Evolutionary conservation across 2,113 vertebrate genomes (phyloP), one percentile per base, ranked within the genome.

Genomic region (Pangasianodon gigas): DNA sequence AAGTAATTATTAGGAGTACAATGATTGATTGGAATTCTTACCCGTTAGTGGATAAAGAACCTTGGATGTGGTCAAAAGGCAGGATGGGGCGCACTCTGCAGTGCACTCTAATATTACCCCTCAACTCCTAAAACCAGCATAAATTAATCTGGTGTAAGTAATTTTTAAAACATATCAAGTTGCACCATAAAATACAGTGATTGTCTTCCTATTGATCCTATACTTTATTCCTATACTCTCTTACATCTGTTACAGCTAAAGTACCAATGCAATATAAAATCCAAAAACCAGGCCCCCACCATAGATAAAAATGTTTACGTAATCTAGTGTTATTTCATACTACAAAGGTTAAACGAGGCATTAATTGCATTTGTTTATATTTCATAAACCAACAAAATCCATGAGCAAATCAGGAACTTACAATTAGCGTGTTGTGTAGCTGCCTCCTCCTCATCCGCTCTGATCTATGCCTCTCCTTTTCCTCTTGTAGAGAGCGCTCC

Each of bases 61-160:
- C 84, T 58, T 84, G 93, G 37, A 89, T 69, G 18, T 92, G 86
- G 90, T 96, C 95, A 51, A 96, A 94, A 1, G 91, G 92, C 0
- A 96, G 91, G 88, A 96, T 67, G 0, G 95, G 95, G 65, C 95
- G 94, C 75, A 96, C 91, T 52, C 95, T 93, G 90, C 96, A 96
- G 92, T 96, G 95, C 86, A 96, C 96, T 71, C 94, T 91, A 86
- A 96, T 95, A 93, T 96, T 96, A 18, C 95, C 95, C 90, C 95
- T 93, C 62, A 96, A 62, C 93, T 96, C 96, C 95, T 96, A 86
- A 1, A 82, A 65, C 79, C 52, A 87, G 32, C 80, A 58, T 65
- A 2, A 56, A 52, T 18, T 24, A 21, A 29, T 52, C 75, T 21
- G 5, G 4, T 65, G 41, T 14, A 14, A 62, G 24, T 29, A 24